Percentiles rank a stretch among this genome's conserved stretches.
phyloP scores from a whole-genome alignment of 2,797 vertebrate species.

The Hippocampus kuda region DNA sequence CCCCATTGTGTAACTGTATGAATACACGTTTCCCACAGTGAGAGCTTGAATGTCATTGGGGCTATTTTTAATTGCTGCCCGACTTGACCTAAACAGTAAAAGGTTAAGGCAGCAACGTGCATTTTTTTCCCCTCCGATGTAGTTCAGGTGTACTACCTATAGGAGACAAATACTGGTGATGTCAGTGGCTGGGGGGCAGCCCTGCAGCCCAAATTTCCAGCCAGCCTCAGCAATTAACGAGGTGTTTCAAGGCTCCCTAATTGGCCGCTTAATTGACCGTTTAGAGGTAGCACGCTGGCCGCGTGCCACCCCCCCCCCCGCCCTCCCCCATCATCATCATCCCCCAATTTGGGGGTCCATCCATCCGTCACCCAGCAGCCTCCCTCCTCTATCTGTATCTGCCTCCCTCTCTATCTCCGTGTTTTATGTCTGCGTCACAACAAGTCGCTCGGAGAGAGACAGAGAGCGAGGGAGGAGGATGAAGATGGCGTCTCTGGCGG shows the following conservation, averaged over 20 bases:
- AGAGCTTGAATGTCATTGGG: too few relatives aligned
- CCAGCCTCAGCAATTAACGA: neutral
- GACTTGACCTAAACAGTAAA: too few relatives aligned
- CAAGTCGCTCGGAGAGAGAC: conserved; percentile 68
- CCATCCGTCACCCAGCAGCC: neutral
- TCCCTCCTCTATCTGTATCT: conserved; percentile 21
- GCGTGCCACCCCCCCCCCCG: neutral
- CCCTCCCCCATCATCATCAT: neutral
- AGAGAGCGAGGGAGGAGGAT: conserved; percentile 51
- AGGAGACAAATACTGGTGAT: too few relatives aligned
- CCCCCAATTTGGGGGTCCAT: neutral
- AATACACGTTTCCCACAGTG: too few relatives aligned
- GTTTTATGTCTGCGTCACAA: conserved; percentile 84
- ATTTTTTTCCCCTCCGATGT: too few relatives aligned
- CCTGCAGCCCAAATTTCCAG: neutral
- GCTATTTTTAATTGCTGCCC: too few relatives aligned
- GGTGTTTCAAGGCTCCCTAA: neutral
- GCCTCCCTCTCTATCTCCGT: conserved; percentile 23
- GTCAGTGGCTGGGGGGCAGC: too few relatives aligned
- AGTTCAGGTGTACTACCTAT: too few relatives aligned
- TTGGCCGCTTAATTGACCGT: conserved; percentile 5
- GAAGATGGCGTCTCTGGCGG: conserved; percentile 77
- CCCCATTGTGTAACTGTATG: too few relatives aligned
- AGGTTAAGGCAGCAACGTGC: too few relatives aligned
- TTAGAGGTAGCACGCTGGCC: neutral